Conservation (phyloP, 2,888 invertebrate species). For the Dryobota labecula region DNA sequence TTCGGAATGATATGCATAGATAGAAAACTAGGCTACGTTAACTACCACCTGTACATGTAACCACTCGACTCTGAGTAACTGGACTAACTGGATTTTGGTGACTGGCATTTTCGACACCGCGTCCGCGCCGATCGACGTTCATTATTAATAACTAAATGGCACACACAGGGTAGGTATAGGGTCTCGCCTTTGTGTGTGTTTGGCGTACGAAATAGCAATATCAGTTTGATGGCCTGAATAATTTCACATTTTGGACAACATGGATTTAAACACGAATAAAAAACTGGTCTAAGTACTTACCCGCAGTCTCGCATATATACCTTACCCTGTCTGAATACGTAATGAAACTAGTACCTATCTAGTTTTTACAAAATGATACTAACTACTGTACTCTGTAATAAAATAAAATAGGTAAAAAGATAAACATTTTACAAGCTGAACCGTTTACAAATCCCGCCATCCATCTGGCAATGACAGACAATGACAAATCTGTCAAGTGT, state of each 20-base stretch:
- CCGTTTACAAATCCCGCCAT: conserved; percentile 25
- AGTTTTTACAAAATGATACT: not conserved
- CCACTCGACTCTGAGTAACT: not conserved
- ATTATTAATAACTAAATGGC: not conserved
- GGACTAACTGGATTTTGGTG: too few relatives aligned
- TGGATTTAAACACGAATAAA: not conserved
- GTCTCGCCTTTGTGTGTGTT: not conserved
- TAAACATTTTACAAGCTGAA: not conserved
- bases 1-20: not conserved
- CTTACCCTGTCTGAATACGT: not conserved
- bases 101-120: not conserved
- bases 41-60: not conserved
- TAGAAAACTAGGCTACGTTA: not conserved
- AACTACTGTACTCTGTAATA: not conserved
- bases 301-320: not conserved
- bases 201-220: not conserved
- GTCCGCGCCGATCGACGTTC: not conserved
- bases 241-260: not conserved
- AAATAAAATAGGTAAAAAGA: not conserved
- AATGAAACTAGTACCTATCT: not conserved
- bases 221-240: not conserved
- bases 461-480: not conserved
- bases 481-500: not conserved
- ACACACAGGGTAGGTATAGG: not conserved
- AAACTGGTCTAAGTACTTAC: conserved; percentile 6